These are phyloP conservation scores for Mylabris sibirica DNA, from an alignment of 2,888 invertebrate species.

Conservation along the genomic window DNA sequence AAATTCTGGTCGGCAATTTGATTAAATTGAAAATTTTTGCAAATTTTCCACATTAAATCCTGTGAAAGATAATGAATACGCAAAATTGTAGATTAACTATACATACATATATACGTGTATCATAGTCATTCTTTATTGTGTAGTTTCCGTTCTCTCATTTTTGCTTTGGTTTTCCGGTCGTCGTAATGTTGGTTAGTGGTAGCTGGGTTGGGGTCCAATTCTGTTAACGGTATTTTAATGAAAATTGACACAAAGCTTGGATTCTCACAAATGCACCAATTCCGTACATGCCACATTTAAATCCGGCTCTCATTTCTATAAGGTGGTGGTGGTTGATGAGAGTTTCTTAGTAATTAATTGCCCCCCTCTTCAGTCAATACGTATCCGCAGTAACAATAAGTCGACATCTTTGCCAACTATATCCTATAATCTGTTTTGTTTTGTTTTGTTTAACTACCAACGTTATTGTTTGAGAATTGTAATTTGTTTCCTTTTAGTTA, in stretches of 20 bases:
- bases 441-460: not conserved
- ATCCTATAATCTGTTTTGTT: not conserved
- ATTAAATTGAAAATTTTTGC: constrained; percentile 6
- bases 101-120: no score
- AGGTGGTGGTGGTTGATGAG: not conserved
- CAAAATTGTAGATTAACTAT: not conserved
- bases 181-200: not conserved
- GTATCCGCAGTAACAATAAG: not conserved
- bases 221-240: constrained; percentile 3
- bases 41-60: not conserved
- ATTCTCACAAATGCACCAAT: not conserved
- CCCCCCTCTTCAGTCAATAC: not conserved
- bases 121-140: no score
- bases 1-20: constrained; percentile 4
- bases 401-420: not conserved
- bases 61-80: not conserved
- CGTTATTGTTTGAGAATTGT: not conserved
- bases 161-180: not conserved
- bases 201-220: not conserved
- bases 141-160: not conserved
- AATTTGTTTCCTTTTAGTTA: constrained; percentile 8
- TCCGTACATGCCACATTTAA: not conserved
- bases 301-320: not conserved
- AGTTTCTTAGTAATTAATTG: not conserved
- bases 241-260: constrained; percentile 6